Percentiles rank a stretch among this genome's conserved stretches.
These are phyloP conservation scores for Trididemnum miniatum DNA, from an alignment of 23 tunicate species.

Conservation along the genomic window DNA sequence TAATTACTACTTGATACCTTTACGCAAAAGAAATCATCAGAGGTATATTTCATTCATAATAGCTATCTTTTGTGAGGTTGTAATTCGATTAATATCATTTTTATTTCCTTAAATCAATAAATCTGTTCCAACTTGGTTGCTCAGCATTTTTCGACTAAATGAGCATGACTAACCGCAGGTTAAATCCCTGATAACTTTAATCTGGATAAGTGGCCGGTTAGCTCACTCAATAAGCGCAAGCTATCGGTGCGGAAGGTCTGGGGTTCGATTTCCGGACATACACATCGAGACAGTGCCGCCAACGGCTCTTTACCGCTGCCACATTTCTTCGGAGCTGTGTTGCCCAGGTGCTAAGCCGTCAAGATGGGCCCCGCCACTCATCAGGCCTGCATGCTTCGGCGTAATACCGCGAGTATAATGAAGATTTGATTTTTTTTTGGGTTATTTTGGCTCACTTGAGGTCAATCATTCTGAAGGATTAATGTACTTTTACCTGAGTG, in stretches of 20 bases:
- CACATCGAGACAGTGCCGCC: neutral
- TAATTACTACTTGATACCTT: no score
- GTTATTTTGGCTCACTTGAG: no score
- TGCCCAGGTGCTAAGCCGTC: neutral
- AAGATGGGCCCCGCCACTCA: neutral
- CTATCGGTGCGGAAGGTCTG: neutral
- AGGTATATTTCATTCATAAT: no score
- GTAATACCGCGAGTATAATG: neutral
- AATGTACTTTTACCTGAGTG: no score
- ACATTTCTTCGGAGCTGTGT: neutral
- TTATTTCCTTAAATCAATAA: no score
- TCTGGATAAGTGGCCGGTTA: neutral
- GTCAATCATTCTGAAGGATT: no score
- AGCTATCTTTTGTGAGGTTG: no score
- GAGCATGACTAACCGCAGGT: no score
- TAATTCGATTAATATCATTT: no score
- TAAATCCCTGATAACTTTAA: neutral
- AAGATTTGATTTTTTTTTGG: neutral
- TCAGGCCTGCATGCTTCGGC: neutral
- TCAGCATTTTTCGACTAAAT: no score
- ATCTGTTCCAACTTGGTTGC: no score
- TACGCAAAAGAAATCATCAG: no score
- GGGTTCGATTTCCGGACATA: neutral
- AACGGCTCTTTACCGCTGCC: neutral
- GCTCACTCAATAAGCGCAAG: neutral